Percentiles rank a stretch among this genome's conserved stretches.
Conservation (phyloP, 1,140 invertebrate species). For the Myzus persicae region DNA sequence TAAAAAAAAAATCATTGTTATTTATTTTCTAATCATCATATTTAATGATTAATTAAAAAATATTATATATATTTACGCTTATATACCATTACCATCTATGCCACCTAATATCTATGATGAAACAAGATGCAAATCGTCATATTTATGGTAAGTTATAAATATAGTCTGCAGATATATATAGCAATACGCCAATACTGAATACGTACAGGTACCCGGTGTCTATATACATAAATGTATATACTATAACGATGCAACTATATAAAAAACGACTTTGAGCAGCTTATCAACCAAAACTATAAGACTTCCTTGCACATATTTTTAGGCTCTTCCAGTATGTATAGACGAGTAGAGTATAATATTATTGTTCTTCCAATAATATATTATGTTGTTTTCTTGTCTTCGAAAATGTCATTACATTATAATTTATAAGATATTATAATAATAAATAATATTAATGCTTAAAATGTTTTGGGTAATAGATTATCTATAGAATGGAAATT, state of each 20-base stretch:
- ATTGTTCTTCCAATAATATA: too few relatives aligned
- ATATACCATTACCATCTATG: neutral
- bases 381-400: neutral
- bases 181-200: too few relatives aligned
- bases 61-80: neutral
- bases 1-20: neutral
- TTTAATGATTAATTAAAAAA: constrained; percentile 31
- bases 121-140: neutral
- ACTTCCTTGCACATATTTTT: neutral
- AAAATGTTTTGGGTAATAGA: neutral
- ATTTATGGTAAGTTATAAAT: neutral
- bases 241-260: neutral
- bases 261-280: neutral
- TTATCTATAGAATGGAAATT: neutral
- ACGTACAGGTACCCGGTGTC: too few relatives aligned
- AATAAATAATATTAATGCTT: neutral
- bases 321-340: neutral
- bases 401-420: neutral
- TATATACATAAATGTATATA: neutral
- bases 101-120: neutral
- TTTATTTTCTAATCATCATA: constrained; percentile 34
- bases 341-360: neutral
- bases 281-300: neutral
- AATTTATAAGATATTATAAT: neutral
- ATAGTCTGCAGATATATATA: too few relatives aligned